These are phyloP conservation scores for Elachura formosa DNA, from an alignment of 2,113 vertebrate genomes.

Conservation along the genomic window DNA sequence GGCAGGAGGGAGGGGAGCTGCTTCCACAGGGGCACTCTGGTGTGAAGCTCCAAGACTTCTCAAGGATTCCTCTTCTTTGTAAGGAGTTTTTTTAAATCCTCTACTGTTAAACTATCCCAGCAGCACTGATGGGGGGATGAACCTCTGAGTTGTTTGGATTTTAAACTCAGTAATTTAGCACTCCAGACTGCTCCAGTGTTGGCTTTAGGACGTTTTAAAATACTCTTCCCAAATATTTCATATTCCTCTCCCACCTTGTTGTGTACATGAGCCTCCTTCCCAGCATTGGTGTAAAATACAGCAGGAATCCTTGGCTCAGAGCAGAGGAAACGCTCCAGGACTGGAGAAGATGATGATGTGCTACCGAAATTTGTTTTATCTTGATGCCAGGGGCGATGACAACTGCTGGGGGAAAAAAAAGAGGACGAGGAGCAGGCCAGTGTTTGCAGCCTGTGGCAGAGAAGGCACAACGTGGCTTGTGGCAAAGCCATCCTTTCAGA, in stretches of 20 bases:
- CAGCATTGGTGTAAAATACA: not conserved
- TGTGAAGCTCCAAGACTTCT: not conserved
- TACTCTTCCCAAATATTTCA: not conserved
- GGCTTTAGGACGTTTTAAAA: not conserved
- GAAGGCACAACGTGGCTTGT: not conserved
- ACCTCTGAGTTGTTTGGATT: slow-evolving; percentile 39
- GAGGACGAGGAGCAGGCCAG: not conserved
- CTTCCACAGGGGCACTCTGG: not conserved
- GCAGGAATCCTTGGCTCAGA: not conserved
- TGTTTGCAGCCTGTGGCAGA: not conserved
- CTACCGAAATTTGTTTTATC: not conserved
- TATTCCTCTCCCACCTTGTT: not conserved
- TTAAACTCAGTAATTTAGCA: not conserved
- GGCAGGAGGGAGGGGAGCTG: not conserved
- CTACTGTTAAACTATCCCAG: slow-evolving; percentile 2
- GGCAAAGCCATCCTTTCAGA: not conserved
- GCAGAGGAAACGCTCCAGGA: not conserved
- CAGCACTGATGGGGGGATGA: not conserved
- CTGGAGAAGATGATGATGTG: not conserved
- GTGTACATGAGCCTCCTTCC: not conserved
- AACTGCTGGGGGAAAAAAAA: not conserved
- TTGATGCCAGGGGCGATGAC: not conserved
- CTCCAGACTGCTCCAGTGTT: not conserved
- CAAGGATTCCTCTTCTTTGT: not conserved
- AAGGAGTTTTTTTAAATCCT: not conserved